Evolutionary conservation across 2,797 vertebrate genomes (phyloP), one percentile per base, ranked within the genome.

Genomic region (Sphenodon punctatus): DNA sequence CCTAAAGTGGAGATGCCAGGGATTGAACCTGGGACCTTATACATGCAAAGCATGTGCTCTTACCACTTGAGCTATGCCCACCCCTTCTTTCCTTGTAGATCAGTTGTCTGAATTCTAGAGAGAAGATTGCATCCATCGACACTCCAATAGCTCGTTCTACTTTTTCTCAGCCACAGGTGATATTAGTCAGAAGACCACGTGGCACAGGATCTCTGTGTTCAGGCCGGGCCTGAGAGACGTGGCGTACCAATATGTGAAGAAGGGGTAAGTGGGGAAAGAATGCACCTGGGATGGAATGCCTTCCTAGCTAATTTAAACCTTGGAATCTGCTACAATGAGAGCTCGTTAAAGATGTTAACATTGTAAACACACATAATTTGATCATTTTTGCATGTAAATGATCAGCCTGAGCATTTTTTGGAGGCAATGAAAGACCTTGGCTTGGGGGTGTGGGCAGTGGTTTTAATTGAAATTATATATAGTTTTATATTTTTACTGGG

Each of bases 131-230:
- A 63, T 73, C 6, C 14, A n/a, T 38, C 4, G 9, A 15, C 17
- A 34, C 51, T 78, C 15, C 85, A 43, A 78, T 32, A 38, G 1
- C 16, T 12, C 39, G 11, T 43, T 82, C 34, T 82, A 56, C 12
- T 69, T n/a, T 88, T 76, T 67, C 15, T 87, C 30, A 75, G 11
- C 58, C 48, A 22, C 84, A 98, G 98, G 97, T 42, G 99, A 99
- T 82, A 86, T 99, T 90, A 99, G 97, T 82, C 99, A 99, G 89
- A 99, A 99, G 95, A 99, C 99, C 0, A 98, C 98, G 0, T 99
- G 99, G 98, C 99, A 99, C 91, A 97, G 99, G 7, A 94, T 99
- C 79, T 99, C 99, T 0, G 96, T 99, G 55, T 99, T 99, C 92
- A 97, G 98, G 67, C 99, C 99, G 0, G 99, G 99, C 46, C 95